phyloP scores from a whole-genome alignment of 2,888 invertebrate species.

The Fragum sueziense region DNA sequence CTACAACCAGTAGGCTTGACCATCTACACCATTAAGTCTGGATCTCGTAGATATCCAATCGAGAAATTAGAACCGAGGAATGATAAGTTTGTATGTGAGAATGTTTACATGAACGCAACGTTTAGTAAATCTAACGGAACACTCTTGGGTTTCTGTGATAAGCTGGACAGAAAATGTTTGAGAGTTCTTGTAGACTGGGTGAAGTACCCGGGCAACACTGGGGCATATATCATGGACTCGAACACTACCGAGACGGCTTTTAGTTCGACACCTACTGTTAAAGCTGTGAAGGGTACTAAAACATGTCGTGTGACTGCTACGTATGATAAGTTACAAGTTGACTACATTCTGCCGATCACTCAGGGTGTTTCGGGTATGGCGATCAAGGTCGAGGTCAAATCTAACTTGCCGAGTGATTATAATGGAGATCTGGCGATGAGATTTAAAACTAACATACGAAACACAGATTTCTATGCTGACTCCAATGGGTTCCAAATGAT shows the following conservation, averaged over 20 bases:
- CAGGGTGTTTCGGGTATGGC: conserved; percentile 29
- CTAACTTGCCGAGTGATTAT: conserved; percentile 33
- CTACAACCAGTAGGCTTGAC: conserved; percentile 48
- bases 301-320: conserved; percentile 38
- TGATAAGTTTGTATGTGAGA: conserved; percentile 30
- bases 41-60: neutral
- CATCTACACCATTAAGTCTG: conserved; percentile 28
- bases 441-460: conserved; percentile 70
- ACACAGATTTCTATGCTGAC: conserved; percentile 77
- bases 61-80: neutral
- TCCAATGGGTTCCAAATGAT: conserved; percentile 79
- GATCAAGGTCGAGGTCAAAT: conserved; percentile 32
- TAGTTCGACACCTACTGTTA: conserved; percentile 17
- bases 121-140: conserved; percentile 46
- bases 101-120: conserved; percentile 49
- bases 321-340: conserved; percentile 29
- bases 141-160: conserved; percentile 42
- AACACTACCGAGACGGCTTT: conserved; percentile 12
- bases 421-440: conserved; percentile 77
- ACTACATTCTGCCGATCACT: conserved; percentile 25
- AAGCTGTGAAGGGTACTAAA: conserved; percentile 24
- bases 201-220: conserved; percentile 37
- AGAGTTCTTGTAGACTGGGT: conserved; percentile 43
- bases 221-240: conserved; percentile 53
- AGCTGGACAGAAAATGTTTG: conserved; percentile 34